phyloP scores from a whole-genome alignment of 2,888 invertebrate species.

The Mythimna vitellina region DNA sequence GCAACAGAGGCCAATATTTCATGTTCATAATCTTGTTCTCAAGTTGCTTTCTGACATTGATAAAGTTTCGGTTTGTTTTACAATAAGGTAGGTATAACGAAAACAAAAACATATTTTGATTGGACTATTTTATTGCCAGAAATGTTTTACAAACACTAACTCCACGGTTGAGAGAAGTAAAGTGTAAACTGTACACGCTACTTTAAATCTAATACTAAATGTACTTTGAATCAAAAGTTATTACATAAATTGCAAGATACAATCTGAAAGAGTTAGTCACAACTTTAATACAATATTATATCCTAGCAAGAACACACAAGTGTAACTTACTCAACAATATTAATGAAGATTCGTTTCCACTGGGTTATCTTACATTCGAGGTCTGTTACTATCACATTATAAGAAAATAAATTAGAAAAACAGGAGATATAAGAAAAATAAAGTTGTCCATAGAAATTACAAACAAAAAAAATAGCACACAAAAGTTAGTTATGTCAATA shows the following conservation, averaged over 20 bases:
- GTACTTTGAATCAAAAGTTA: slow-evolving; percentile 83
- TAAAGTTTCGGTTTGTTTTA: slow-evolving; percentile 16
- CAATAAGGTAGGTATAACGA: slow-evolving; percentile 12
- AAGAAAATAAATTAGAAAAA: slow-evolving; percentile 89
- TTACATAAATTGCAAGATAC: slow-evolving; percentile 74
- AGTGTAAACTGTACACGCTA: slow-evolving; percentile 88
- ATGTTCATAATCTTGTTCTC: slow-evolving; percentile 4
- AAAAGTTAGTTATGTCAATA: slow-evolving; percentile 85
- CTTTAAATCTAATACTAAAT: slow-evolving; percentile 85
- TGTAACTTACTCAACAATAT: slow-evolving; percentile 75
- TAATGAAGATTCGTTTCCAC: slow-evolving; percentile 84
- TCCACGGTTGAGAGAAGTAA: slow-evolving; percentile 77
- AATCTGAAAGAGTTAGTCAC: slow-evolving; percentile 83
- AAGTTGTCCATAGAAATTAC: slow-evolving; percentile 83
- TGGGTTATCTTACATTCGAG: slow-evolving; percentile 86
- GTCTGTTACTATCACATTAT: slow-evolving; percentile 87
- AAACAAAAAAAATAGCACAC: slow-evolving; percentile 84
- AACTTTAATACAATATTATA: slow-evolving; percentile 75
- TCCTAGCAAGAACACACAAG: slow-evolving; percentile 79
- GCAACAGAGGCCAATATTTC: slow-evolving; percentile 12
- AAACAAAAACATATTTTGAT: slow-evolving; percentile 73
- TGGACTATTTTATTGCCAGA: slow-evolving; percentile 91
- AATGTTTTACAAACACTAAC: slow-evolving; percentile 89
- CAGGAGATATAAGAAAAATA: slow-evolving; percentile 82
- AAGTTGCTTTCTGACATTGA: slow-evolving; percentile 17